These are phyloP conservation scores for Theretra japonica DNA, from an alignment of 2,888 invertebrate species.

Conservation along the genomic window DNA sequence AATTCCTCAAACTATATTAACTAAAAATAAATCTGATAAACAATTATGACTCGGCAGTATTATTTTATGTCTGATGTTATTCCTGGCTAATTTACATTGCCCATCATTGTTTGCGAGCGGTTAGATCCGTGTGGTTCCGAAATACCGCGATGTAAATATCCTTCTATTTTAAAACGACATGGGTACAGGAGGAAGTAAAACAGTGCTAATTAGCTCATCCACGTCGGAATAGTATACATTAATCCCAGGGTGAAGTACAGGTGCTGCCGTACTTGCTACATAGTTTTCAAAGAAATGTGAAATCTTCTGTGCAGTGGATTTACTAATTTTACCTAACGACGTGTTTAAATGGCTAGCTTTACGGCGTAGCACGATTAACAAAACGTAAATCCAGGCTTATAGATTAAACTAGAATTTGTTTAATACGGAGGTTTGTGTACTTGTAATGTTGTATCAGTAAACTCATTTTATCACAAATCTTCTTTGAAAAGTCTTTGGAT, in stretches of 20 bases:
- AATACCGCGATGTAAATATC: constrained; percentile 3
- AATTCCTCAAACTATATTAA: too few relatives aligned
- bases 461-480: neutral
- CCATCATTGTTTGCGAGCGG: neutral
- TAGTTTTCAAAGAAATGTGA: neutral
- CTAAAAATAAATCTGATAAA: neutral
- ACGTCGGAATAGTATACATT: neutral
- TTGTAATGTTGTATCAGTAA: neutral
- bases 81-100: neutral
- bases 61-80: neutral
- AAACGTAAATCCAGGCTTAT: neutral
- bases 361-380: neutral
- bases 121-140: neutral
- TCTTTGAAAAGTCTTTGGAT: neutral
- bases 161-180: neutral
- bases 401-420: neutral
- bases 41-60: neutral
- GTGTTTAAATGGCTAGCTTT: constrained; percentile 1
- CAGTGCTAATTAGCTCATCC: neutral
- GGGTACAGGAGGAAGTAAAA: neutral
- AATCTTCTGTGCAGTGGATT: neutral
- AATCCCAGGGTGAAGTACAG: neutral
- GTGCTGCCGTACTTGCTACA: neutral
- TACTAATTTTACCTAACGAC: neutral
- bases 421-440: neutral